Conservation (phyloP, 1,140 invertebrate species). For the Ruditapes philippinarum region DNA sequence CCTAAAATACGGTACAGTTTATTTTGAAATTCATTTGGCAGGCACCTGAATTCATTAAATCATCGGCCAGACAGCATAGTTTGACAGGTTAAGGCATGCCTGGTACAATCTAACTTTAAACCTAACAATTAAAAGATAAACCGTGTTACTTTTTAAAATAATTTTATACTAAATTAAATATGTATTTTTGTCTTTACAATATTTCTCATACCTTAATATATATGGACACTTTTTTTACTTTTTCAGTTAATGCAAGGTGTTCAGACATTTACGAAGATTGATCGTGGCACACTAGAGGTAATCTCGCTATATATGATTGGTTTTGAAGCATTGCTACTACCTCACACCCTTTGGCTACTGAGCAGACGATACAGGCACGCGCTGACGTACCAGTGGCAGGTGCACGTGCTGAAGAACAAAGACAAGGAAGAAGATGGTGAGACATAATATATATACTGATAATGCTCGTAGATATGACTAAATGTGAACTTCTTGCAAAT, state of each 20-base stretch:
- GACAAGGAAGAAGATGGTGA: conserved; percentile 72
- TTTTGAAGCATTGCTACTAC: conserved; percentile 69
- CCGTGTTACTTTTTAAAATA: no score
- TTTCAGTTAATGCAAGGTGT: conserved; percentile 74
- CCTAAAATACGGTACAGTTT: no score
- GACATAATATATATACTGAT: no score
- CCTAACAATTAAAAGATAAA: no score
- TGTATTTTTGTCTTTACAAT: neutral
- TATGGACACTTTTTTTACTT: neutral
- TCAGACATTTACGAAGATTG: conserved; percentile 62
- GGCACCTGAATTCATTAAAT: no score
- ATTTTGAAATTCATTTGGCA: no score
- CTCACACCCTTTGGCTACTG: conserved; percentile 76
- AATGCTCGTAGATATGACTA: no score
- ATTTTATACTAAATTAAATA: neutral
- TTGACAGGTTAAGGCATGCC: no score
- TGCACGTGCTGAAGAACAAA: conserved; percentile 69
- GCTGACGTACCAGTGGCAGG: conserved; percentile 75
- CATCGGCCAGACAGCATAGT: no score
- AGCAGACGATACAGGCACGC: conserved; percentile 76
- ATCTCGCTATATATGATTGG: conserved; percentile 69
- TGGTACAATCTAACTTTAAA: no score
- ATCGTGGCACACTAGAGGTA: conserved; percentile 60
- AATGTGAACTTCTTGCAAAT: no score
- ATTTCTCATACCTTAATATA: no score